Conservation (phyloP, 1,140 invertebrate species). For the Spodoptera litura region DNA sequence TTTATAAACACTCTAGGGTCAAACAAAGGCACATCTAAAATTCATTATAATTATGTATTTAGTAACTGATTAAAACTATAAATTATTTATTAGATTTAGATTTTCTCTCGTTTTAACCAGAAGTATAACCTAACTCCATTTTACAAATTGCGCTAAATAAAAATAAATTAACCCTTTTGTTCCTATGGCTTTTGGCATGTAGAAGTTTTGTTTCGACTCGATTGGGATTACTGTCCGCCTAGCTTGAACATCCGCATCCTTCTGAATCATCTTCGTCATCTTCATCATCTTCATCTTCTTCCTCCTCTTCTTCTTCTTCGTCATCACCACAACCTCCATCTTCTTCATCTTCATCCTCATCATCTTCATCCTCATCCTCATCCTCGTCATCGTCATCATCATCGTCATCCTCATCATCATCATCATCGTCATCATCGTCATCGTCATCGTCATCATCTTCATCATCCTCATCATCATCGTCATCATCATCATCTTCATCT, state of each 20-base stretch:
- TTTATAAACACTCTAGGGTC: too few relatives aligned
- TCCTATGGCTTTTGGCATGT: too few relatives aligned
- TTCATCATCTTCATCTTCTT: conserved; percentile 58
- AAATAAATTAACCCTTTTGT: too few relatives aligned
- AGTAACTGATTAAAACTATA: too few relatives aligned
- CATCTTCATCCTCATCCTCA: conserved; percentile 55
- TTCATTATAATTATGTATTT: too few relatives aligned
- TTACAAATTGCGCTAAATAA: too few relatives aligned
- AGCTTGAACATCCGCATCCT: conserved; percentile 8
- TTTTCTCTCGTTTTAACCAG: too few relatives aligned
- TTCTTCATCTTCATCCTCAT: conserved; percentile 65
- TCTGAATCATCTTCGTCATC: conserved; percentile 58
- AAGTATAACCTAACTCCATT: too few relatives aligned
- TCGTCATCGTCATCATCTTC: conserved; percentile 58
- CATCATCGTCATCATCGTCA: not conserved
- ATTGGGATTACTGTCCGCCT: too few relatives aligned
- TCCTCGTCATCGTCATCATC: conserved; percentile 66
- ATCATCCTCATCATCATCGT: conserved; percentile 73
- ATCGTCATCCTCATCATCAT: conserved; percentile 67
- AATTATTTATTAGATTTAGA: too few relatives aligned
- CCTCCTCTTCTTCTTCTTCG: conserved; percentile 40
- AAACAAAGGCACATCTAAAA: too few relatives aligned
- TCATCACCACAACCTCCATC: conserved; percentile 69
- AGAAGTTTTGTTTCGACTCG: too few relatives aligned
- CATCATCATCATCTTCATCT: conserved; percentile 66